Evolutionary conservation across 2,797 vertebrate genomes (phyloP).

Genomic region (Channa striata): DNA sequence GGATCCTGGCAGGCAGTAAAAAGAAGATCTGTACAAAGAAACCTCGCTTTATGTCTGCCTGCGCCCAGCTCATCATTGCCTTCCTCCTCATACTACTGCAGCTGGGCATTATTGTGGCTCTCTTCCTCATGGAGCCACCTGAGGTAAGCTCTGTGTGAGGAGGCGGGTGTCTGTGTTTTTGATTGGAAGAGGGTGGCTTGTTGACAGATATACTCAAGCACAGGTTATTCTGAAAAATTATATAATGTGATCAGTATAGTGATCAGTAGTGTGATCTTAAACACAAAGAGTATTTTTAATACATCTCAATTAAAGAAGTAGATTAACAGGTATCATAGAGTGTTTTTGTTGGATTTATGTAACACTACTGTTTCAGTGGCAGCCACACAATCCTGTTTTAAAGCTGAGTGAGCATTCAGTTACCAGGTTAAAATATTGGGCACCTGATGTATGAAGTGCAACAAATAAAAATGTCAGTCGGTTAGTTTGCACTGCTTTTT

Average conservation of each 20-base stretch:
- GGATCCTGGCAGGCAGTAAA: conserved; percentile 98
- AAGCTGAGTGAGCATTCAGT: neutral
- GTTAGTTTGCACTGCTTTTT: neutral
- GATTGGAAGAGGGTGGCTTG: neutral
- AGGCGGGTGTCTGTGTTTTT: neutral
- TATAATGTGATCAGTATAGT: no score
- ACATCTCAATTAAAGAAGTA: no score
- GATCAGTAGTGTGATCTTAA: no score
- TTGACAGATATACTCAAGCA: neutral
- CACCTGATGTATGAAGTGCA: conserved; percentile 2
- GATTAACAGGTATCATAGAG: no score
- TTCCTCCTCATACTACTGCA: conserved; percentile 96
- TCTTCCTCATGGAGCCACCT: conserved; percentile 97
- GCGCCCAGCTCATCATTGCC: conserved; percentile 96
- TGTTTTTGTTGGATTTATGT: no score
- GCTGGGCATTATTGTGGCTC: conserved; percentile 94
- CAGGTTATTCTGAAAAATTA: neutral
- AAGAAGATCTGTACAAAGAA: conserved; percentile 99
- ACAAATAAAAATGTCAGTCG: conserved; percentile 15
- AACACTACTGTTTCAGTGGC: neutral
- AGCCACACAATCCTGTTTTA: neutral
- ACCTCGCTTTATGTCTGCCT: conserved; percentile 99
- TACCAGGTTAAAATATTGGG: neutral
- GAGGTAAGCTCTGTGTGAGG: conserved; percentile 74
- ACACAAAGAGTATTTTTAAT: no score